Percentiles rank a stretch among this genome's conserved stretches.
Evolutionary conservation across 1,140 invertebrate species (phyloP).

Genomic region (Drosophila pectinifera): DNA sequence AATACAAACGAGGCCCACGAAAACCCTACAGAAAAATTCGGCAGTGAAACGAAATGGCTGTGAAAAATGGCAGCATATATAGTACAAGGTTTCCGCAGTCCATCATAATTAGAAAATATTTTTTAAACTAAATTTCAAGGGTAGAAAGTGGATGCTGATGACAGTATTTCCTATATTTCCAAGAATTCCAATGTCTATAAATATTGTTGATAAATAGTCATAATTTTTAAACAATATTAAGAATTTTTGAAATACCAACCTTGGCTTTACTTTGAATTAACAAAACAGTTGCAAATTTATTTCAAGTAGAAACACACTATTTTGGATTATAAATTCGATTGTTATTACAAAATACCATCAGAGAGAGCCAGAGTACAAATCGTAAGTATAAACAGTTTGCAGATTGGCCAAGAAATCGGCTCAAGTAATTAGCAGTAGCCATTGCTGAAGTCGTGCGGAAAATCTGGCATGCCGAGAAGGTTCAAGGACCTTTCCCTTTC

Average conservation of each 20-base stretch:
- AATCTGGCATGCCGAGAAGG: constrained; percentile 9
- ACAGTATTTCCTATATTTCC: too few relatives aligned
- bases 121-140: too few relatives aligned
- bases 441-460: constrained; percentile 73
- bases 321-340: too few relatives aligned
- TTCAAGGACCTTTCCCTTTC: constrained; percentile 22
- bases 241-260: too few relatives aligned
- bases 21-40: constrained; percentile 7
- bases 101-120: neutral
- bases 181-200: too few relatives aligned
- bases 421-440: constrained; percentile 23
- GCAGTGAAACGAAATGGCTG: constrained; percentile 27
- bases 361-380: neutral
- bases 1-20: constrained; percentile 15
- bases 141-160: too few relatives aligned
- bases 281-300: too few relatives aligned
- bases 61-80: constrained; percentile 9
- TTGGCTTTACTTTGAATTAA: too few relatives aligned
- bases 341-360: too few relatives aligned
- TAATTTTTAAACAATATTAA: too few relatives aligned
- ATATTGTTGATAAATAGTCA: too few relatives aligned
- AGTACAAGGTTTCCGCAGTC: neutral
- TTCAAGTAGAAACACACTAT: too few relatives aligned
- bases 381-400: constrained; percentile 28
- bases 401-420: neutral